Percentiles rank a stretch among this genome's conserved stretches.
Evolutionary conservation across 1,140 invertebrate genomes (phyloP).

Genomic region (Drosophila orosa): DNA sequence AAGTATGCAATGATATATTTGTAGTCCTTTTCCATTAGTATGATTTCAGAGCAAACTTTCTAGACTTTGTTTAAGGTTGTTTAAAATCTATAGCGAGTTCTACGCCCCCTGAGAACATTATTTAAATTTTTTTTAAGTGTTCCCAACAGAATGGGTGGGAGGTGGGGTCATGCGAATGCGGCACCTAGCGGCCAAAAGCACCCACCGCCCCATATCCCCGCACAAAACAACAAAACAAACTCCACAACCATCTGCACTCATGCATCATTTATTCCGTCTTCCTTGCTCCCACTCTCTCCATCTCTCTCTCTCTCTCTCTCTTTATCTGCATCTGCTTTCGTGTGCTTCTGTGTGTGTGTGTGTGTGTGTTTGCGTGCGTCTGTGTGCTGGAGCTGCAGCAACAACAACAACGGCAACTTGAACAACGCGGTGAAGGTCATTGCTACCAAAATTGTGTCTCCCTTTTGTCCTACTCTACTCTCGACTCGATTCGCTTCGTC

Average conservation of each 20-base stretch:
- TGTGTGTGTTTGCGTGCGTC: constrained; percentile 15
- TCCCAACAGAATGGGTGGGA: background rate
- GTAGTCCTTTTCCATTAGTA: no score
- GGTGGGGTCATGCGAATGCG: constrained; percentile 40
- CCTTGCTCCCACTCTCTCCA: constrained; percentile 14
- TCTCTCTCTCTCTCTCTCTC: constrained; percentile 27
- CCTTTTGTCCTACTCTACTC: constrained; percentile 83
- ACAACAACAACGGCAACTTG: constrained; percentile 73
- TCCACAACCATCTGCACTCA: constrained; percentile 53
- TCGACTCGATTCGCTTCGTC: constrained; percentile 63
- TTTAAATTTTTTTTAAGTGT: constrained; percentile 1
- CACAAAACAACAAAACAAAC: constrained; percentile 27
- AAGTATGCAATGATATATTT: background rate
- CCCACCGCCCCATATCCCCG: background rate
- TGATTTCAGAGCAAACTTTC: background rate
- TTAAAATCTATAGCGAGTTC: no score
- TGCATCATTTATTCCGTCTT: constrained; percentile 68
- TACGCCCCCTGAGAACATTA: no score
- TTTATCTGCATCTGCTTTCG: constrained; percentile 55
- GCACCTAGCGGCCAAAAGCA: constrained; percentile 44
- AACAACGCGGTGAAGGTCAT: constrained; percentile 84
- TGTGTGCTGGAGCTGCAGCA: constrained; percentile 43
- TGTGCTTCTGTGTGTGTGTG: constrained; percentile 13
- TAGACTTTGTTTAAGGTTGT: no score
- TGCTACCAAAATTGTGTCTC: constrained; percentile 84